Base-by-base conservation (phyloP, 2,113 vertebrate genomes). In the Campylomormyrus tamandua region DNA sequence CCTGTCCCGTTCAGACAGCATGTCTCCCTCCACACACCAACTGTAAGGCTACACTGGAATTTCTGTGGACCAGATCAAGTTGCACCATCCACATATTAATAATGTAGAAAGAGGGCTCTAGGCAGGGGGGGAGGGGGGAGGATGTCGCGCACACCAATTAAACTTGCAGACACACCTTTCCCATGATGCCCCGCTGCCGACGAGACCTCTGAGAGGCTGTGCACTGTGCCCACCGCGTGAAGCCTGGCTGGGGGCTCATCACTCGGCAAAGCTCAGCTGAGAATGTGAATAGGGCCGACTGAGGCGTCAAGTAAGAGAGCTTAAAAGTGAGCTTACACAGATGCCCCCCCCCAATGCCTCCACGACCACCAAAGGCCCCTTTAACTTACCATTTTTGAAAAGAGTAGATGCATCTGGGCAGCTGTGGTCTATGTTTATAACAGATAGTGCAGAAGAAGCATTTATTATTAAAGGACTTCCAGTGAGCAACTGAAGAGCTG, bases 31-130 rank as follows among this genome's bases (percentile, higher is more conserved):
- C 27, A 62, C 92, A 92, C 7, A 39, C 50, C 91, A 91, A 90
- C 91, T 92, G 91, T 87, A 70, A 53, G 70, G 27, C 0, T 58
- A 92, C 88, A 89, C 83, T 70, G 45, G 50, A 87, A 88, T 90
- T 90, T 89, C 83, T 91, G 27, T 90, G 27, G 42, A 46, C 77
- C 48, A 62, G 77, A 83, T 31, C 24, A 24, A 90, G 2, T n/a
- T 83, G 62, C 89, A 83, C 70, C 19, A 66, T 62, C 46, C 31
- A 74, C 56, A 48, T 7, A 58, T n/a, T 91, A 83, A 91, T 91
- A 87, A 91, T 90, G 85, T 90, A 52, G 56, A 5, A 56, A 46
- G 42, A 39, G 49, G 45, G 49, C 56, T 89, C 35, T 91, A 85
- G 83, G 92, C 24, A 4, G 8, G 45, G 31, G 83, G 87, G 50